Evolutionary conservation across 2,797 vertebrate genomes (phyloP).

Genomic region (Xenopus petersii): DNA sequence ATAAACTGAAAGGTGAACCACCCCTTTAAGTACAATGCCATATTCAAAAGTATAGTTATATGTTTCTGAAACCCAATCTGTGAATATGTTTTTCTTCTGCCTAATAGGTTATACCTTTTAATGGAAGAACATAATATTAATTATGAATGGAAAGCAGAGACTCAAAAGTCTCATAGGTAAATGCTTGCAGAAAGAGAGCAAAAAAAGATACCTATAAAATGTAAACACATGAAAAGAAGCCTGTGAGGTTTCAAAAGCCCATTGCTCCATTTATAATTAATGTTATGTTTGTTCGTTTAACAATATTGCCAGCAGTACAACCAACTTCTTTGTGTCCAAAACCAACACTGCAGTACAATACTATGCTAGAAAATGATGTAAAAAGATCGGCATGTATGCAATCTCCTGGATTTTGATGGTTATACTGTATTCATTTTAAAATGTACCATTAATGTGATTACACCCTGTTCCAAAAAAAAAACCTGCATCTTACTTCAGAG

Average conservation of each 20-base stretch:
- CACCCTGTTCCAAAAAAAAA: too few relatives aligned
- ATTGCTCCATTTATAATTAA: background rate
- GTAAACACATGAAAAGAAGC: background rate
- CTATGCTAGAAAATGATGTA: background rate
- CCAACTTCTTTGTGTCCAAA: background rate
- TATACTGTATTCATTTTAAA: too few relatives aligned
- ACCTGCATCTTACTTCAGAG: too few relatives aligned
- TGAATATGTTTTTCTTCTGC: background rate
- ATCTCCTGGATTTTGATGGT: too few relatives aligned
- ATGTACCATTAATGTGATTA: too few relatives aligned
- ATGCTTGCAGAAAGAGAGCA: background rate
- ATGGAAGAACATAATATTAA: background rate
- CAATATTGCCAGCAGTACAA: background rate
- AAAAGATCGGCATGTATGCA: too few relatives aligned
- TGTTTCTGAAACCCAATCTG: background rate
- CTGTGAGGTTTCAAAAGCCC: background rate
- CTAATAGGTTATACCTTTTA: background rate
- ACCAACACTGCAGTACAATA: background rate
- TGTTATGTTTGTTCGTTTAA: background rate
- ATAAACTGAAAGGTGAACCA: too few relatives aligned
- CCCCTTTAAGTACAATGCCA: too few relatives aligned
- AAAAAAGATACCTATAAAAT: background rate
- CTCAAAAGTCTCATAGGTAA: background rate
- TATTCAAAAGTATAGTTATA: too few relatives aligned
- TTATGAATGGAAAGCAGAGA: background rate